phyloP scores from a whole-genome alignment of 2,113 vertebrate genomes.

The Lynx canadensis region DNA sequence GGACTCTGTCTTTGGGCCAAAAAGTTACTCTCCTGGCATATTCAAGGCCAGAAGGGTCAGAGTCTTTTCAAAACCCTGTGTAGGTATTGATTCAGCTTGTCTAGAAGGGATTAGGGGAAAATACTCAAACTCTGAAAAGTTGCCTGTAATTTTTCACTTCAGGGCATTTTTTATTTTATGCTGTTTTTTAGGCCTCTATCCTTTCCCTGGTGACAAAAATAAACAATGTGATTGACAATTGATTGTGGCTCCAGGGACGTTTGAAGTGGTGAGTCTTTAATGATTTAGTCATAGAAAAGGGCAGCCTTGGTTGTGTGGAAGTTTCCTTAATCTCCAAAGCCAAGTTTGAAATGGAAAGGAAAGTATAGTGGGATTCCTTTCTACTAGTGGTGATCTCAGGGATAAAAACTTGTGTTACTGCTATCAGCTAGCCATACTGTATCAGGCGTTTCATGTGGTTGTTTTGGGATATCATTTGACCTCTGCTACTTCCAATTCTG shows the following conservation, averaged over 20 bases:
- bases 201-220: slow-evolving; percentile 99
- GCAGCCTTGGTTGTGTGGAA: not conserved
- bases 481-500: not conserved
- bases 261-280: slow-evolving; percentile 95
- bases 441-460: not conserved
- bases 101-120: not conserved
- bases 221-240: slow-evolving; percentile 99
- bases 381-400: not conserved
- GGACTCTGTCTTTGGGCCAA: not conserved
- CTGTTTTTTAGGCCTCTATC: slow-evolving; percentile 92
- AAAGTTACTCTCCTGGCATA: not conserved
- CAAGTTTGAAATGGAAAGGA: not conserved
- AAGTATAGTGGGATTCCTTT: not conserved
- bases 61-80: not conserved
- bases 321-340: not conserved
- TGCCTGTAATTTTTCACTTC: not conserved
- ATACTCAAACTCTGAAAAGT: not conserved
- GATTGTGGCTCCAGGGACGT: slow-evolving; percentile 96
- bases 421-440: not conserved
- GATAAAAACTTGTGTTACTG: not conserved
- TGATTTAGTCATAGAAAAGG: slow-evolving; percentile 1
- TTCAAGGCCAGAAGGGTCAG: not conserved
- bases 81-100: not conserved
- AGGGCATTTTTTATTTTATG: slow-evolving; percentile 2
- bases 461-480: not conserved